Evolutionary conservation across 2,888 invertebrate genomes (phyloP).

Genomic region (Acronicta alni): DNA sequence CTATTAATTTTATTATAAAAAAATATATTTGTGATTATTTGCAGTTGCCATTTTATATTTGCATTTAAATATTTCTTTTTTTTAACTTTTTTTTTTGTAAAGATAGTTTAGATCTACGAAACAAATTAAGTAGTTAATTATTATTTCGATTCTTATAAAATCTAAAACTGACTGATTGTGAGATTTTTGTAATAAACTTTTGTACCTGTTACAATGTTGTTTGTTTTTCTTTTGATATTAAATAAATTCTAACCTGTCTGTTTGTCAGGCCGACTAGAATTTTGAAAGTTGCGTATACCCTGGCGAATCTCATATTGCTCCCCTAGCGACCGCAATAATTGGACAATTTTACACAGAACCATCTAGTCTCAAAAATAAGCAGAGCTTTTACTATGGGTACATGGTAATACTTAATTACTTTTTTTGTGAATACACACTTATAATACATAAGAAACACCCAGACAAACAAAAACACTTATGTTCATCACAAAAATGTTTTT

Average conservation of each 20-base stretch:
- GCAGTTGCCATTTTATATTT: slow-evolving; percentile 48
- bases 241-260: background rate
- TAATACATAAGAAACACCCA: too few relatives aligned
- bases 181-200: slow-evolving; percentile 76
- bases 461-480: too few relatives aligned
- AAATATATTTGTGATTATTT: slow-evolving; percentile 34
- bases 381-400: too few relatives aligned
- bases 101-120: slow-evolving; percentile 17
- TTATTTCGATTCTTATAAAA: slow-evolving; percentile 52
- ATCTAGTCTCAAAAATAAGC: too few relatives aligned
- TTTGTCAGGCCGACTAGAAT: too few relatives aligned
- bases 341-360: too few relatives aligned
- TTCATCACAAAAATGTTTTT: too few relatives aligned
- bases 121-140: slow-evolving; percentile 35
- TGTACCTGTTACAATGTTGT: slow-evolving; percentile 73
- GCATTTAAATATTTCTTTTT: slow-evolving; percentile 51
- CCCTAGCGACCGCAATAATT: too few relatives aligned
- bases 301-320: too few relatives aligned
- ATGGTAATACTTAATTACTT: too few relatives aligned
- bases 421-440: too few relatives aligned
- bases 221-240: slow-evolving; percentile 13
- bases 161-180: slow-evolving; percentile 71
- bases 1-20: slow-evolving; percentile 6
- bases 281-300: too few relatives aligned
- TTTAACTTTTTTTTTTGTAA: slow-evolving; percentile 28